Conservation (phyloP, 1,140 invertebrate species). For the Neotoxoptera formosana region DNA sequence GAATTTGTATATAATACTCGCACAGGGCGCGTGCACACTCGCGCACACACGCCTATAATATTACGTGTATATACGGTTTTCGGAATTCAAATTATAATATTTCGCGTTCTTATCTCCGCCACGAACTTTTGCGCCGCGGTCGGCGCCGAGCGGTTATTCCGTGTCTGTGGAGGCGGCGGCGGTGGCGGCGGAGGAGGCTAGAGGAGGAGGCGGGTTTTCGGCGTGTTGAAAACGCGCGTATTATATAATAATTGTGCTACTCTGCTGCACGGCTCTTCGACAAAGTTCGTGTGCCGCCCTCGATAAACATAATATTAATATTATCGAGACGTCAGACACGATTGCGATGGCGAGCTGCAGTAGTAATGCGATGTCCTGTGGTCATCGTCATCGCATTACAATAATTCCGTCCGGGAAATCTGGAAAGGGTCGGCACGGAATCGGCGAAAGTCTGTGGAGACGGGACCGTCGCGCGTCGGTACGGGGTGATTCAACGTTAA, state of each 20-base stretch:
- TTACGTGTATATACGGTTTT: neutral
- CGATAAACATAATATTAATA: neutral
- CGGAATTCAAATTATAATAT: conserved; percentile 40
- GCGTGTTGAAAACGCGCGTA: neutral
- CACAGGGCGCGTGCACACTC: neutral
- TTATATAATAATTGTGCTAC: too few species aligned
- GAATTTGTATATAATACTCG: neutral
- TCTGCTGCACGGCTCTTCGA: neutral
- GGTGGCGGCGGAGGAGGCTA: too few species aligned
- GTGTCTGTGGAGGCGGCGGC: too few species aligned
- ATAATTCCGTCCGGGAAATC: neutral
- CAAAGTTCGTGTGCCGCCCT: neutral
- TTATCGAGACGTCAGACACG: neutral
- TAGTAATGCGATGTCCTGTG: neutral
- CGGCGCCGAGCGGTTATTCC: neutral
- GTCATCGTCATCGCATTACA: neutral
- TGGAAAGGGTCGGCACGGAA: neutral
- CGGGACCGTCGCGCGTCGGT: too few species aligned
- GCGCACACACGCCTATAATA: neutral
- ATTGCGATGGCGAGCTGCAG: neutral
- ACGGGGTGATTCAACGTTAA: too few species aligned
- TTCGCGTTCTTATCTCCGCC: conserved; percentile 9
- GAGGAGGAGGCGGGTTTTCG: too few species aligned
- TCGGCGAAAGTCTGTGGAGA: neutral
- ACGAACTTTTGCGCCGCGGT: neutral